Evolutionary conservation across 2,888 invertebrate genomes (phyloP).

Genomic region (Philereme vetulata): DNA sequence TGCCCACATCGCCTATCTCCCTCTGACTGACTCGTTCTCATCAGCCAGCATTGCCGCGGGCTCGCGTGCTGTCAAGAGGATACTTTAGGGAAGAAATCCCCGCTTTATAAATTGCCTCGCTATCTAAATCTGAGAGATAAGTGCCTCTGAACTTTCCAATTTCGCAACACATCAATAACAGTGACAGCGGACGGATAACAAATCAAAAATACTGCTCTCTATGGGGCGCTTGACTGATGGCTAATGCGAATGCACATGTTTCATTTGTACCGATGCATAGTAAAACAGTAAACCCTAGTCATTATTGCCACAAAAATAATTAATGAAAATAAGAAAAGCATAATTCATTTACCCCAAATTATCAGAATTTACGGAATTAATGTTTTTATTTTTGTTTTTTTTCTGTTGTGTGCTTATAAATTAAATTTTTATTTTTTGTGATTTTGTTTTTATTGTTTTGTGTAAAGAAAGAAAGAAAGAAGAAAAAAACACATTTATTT

Average conservation of each 20-base stretch:
- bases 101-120: conserved; percentile 81
- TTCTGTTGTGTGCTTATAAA: no score
- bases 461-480: no score
- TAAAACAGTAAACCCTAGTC: background rate
- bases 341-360: no score
- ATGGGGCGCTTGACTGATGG: conserved; percentile 59
- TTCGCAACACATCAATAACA: conserved; percentile 83
- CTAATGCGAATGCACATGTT: conserved; percentile 37
- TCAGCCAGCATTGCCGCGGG: conserved; percentile 43
- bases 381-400: no score
- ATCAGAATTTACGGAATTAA: no score
- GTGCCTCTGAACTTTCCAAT: conserved; percentile 82
- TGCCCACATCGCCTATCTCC: no score
- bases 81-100: conserved; percentile 72
- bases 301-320: background rate
- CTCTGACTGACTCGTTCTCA: no score
- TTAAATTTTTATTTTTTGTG: no score
- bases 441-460: no score
- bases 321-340: no score
- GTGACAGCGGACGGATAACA: conserved; percentile 75
- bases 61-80: conserved; percentile 65
- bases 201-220: conserved; percentile 74
- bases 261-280: conserved; percentile 27
- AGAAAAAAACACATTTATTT: no score
- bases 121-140: conserved; percentile 82